Evolutionary conservation across 2,888 invertebrate genomes (phyloP).

Genomic region (Orchesellides sinensis): DNA sequence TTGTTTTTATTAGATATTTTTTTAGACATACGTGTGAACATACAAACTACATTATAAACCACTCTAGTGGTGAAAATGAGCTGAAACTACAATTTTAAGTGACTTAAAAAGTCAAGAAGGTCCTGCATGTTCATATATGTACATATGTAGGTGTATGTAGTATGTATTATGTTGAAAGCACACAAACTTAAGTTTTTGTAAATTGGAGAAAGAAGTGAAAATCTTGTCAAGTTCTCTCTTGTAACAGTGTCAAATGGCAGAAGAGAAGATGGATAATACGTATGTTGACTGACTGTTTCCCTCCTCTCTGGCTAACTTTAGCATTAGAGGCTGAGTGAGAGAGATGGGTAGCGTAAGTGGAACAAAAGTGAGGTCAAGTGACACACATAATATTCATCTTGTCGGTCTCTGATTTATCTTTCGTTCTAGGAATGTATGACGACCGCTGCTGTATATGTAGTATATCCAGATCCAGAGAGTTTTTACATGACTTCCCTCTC

Average conservation of each 20-base stretch:
- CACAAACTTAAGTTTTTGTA: no score
- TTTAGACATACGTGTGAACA: no score
- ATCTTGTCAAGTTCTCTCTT: neutral
- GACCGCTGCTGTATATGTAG: neutral
- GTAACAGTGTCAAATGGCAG: neutral
- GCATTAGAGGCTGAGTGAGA: conserved; percentile 3
- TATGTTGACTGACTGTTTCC: neutral
- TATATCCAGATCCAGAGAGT: no score
- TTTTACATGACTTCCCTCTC: no score
- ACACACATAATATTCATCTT: conserved; percentile 46
- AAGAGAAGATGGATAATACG: neutral
- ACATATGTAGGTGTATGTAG: no score
- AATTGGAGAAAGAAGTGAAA: neutral
- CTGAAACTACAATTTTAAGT: no score
- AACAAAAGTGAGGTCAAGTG: conserved; percentile 18
- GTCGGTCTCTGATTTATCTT: conserved; percentile 29
- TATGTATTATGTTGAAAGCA: no score
- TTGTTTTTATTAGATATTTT: no score
- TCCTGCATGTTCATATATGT: no score
- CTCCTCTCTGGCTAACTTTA: neutral
- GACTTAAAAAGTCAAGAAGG: no score
- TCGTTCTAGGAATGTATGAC: neutral
- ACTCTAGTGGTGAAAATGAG: no score
- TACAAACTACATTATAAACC: no score
- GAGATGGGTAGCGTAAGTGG: neutral